These are phyloP conservation scores for Drosophila macrospina DNA, from an alignment of 2,888 invertebrate species.

Conservation along the genomic window DNA sequence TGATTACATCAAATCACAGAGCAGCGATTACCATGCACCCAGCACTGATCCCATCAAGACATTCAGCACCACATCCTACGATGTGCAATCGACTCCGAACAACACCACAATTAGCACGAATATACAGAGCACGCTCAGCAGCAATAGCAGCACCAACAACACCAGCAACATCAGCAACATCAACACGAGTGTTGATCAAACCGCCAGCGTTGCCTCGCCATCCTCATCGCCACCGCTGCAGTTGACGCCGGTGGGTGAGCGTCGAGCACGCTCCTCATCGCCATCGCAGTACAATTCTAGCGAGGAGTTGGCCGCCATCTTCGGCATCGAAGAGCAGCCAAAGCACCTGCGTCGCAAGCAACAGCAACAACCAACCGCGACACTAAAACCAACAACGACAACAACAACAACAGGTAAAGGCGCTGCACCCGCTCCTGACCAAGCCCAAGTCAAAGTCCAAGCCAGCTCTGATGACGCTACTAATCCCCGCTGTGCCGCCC, in stretches of 20 bases:
- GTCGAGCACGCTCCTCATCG: constrained; percentile 72
- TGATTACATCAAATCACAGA: constrained; percentile 85
- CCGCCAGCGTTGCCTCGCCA: constrained; percentile 46
- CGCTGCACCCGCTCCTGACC: constrained; percentile 54
- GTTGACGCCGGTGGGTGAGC: constrained; percentile 76
- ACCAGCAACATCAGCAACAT: constrained; percentile 52
- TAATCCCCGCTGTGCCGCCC: constrained; percentile 70
- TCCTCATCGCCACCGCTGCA: constrained; percentile 82
- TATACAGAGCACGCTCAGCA: constrained; percentile 47
- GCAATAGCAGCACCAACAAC: constrained; percentile 67
- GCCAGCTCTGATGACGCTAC: constrained; percentile 50
- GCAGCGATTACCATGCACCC: constrained; percentile 84
- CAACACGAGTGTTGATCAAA: constrained; percentile 47
- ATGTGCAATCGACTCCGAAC: constrained; percentile 83
- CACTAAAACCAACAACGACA: constrained; percentile 1
- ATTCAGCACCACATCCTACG: constrained; percentile 85
- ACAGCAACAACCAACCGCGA: constrained; percentile 28
- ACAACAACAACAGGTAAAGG: constrained; percentile 65
- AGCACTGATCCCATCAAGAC: constrained; percentile 85
- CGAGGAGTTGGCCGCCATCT: constrained; percentile 88
- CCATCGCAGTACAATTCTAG: constrained; percentile 88
- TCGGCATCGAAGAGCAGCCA: constrained; percentile 85
- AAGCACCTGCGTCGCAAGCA: constrained; percentile 50
- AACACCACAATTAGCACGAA: constrained; percentile 80
- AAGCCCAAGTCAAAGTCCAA: constrained; percentile 27